Conservation (phyloP, 2,113 vertebrate species). For the Anguilla rostrata region DNA sequence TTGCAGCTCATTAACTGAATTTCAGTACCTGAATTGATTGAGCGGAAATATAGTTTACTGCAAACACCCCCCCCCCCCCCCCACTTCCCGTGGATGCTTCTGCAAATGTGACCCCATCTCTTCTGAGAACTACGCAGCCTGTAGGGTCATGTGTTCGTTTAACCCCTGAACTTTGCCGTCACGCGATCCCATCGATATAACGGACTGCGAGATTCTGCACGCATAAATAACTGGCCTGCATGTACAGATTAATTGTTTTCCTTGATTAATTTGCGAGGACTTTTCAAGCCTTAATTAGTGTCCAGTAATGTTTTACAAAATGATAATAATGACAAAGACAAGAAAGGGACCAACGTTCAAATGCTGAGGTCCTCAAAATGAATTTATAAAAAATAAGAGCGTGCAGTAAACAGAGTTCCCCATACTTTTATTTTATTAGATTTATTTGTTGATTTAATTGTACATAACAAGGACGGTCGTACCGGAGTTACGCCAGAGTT, state of each 20-base stretch:
- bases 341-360: background rate
- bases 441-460: background rate
- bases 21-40: too few species aligned
- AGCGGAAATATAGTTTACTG: too few species aligned
- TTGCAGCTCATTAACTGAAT: too few species aligned
- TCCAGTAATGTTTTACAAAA: background rate
- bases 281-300: background rate
- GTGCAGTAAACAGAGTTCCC: too few species aligned
- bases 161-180: background rate
- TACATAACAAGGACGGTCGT: too few species aligned
- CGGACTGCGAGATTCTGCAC: background rate
- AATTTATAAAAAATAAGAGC: background rate
- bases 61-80: background rate
- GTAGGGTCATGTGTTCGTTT: background rate
- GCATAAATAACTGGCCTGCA: background rate
- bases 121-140: background rate
- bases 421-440: background rate
- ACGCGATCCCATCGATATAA: background rate
- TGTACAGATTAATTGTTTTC: conserved; percentile 48
- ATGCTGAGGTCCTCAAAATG: background rate
- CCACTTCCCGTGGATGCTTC: background rate
- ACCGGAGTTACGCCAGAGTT: too few species aligned
- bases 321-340: background rate
- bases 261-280: conserved; percentile 53
- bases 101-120: background rate